A percentile compares a stretch with the other conserved stretches of the same genome.
These are phyloP conservation scores for Limonius californicus DNA, from an alignment of 1,140 invertebrate species.

Conservation along the genomic window DNA sequence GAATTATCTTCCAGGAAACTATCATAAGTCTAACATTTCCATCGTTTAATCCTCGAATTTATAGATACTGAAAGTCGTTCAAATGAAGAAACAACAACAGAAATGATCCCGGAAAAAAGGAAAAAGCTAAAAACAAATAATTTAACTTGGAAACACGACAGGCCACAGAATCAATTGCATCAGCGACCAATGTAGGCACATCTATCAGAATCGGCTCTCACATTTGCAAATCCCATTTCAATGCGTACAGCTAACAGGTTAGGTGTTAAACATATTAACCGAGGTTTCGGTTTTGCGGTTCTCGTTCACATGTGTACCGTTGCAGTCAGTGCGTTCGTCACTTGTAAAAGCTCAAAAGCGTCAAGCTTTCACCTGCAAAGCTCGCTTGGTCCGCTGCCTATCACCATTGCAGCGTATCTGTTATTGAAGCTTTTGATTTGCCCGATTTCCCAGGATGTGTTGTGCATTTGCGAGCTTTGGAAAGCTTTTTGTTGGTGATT, in stretches of 20 bases:
- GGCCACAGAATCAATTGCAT: conserved; percentile 13
- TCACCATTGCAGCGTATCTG: conserved; percentile 34
- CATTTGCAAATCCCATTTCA: conserved; percentile 28
- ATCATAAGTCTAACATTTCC: too few relatives aligned
- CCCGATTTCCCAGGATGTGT: conserved; percentile 26
- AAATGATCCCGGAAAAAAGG: too few relatives aligned
- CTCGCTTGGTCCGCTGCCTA: conserved; percentile 27
- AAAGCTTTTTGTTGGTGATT: neutral
- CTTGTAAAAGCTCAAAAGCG: neutral
- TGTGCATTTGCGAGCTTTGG: neutral
- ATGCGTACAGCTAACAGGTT: conserved; percentile 37
- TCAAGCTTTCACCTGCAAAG: neutral
- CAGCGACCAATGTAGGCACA: conserved; percentile 2
- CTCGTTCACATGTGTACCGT: conserved; percentile 31
- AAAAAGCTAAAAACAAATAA: too few relatives aligned
- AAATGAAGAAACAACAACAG: too few relatives aligned
- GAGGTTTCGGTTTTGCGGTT: conserved; percentile 43
- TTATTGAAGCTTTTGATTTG: conserved; percentile 42
- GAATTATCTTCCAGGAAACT: too few relatives aligned
- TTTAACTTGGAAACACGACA: too few relatives aligned
- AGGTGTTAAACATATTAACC: conserved; percentile 47
- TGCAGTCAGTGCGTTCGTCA: conserved; percentile 2
- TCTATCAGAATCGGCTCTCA: neutral
- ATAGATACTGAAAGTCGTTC: too few relatives aligned
- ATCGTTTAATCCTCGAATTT: too few relatives aligned